Base-by-base conservation (phyloP, 2,888 invertebrate genomes). In the Nymphalis polychloros region DNA sequence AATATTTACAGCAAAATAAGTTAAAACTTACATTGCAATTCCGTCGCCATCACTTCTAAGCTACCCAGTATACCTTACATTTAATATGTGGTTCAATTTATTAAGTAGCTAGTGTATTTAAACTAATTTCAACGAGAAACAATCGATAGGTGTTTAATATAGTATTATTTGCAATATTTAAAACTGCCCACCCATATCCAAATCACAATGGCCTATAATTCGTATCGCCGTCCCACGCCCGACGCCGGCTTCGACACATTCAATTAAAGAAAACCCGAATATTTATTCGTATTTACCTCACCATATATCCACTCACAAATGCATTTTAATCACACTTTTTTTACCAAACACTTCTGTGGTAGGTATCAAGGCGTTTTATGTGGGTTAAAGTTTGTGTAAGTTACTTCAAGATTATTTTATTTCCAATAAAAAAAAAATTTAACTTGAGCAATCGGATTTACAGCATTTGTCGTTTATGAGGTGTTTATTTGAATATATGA, bases 181-280 rank as follows among this genome's bases (percentile, higher is more conserved):
- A 73, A 74, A 76, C 72, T 70, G 76, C 81, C 79, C 80, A 80
- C 80, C 83, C 83, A 81, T 79, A 79, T 81, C 82, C 83, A 75
- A 85, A 84, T 86, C 84, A 88, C 83, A 84, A 84, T 84, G 82
- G 82, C 76, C 82, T 80, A 84, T 89, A 87, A 86, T 84, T 88
- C 78, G 79, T 80, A 77, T 78, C 81, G 75, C 84, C 53, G 81
- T 80, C 90, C 90, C 85, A 89, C 90, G 85, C 85, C 59, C 69
- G 64, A 69, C 68, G 63, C 67, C 68, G 73, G 63, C 74, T 77
- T 78, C 81, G 77, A 76, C 78, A 78, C 76, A 77, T 82, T 81
- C 79, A 81, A 80, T 82, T 81, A 81, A 84, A 82, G 81, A 77
- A 84, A 84, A 76, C 74, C 76, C 73, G 70, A 78, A 77, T 77